These are phyloP conservation scores for Thelaira solivaga DNA, from an alignment of 2,888 invertebrate species.

Conservation along the genomic window DNA sequence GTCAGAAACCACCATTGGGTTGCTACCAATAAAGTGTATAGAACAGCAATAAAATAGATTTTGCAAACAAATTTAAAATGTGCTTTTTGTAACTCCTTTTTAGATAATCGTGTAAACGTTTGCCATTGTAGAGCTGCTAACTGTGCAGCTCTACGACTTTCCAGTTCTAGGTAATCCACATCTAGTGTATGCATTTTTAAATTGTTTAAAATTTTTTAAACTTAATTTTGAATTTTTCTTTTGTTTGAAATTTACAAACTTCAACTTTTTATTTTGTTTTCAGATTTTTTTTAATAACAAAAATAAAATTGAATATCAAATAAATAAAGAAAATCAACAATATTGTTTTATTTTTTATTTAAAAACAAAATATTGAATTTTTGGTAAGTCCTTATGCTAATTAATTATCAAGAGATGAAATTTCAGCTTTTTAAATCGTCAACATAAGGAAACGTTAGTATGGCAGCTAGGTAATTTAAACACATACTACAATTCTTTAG, in stretches of 20 bases:
- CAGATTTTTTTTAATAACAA: not conserved
- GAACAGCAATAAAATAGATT: conserved; percentile 35
- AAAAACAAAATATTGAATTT: too few species aligned
- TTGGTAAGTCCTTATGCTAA: too few species aligned
- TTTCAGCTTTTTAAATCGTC: too few species aligned
- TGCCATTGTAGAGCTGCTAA: conserved; percentile 46
- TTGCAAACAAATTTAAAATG: conserved; percentile 32
- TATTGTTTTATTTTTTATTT: too few species aligned
- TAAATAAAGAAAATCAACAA: too few species aligned
- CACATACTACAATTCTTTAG: too few species aligned
- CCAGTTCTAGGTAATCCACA: conserved; percentile 35
- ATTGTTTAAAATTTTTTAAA: not conserved
- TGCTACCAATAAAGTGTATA: conserved; percentile 10
- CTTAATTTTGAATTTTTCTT: not conserved
- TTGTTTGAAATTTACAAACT: not conserved
- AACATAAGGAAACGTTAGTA: too few species aligned
- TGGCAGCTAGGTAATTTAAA: too few species aligned
- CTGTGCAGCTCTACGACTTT: conserved; percentile 27
- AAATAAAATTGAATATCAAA: not conserved
- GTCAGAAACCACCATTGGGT: conserved; percentile 45
- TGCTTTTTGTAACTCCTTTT: not conserved
- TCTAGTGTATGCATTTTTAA: conserved; percentile 25
- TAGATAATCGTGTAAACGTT: conserved; percentile 21
- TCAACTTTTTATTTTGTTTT: conserved; percentile 14
- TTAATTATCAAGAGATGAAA: too few species aligned